Percentiles rank a stretch among this genome's conserved stretches.
Conservation (phyloP, 2,888 invertebrate genomes). For the Chymomyza procnemis region DNA sequence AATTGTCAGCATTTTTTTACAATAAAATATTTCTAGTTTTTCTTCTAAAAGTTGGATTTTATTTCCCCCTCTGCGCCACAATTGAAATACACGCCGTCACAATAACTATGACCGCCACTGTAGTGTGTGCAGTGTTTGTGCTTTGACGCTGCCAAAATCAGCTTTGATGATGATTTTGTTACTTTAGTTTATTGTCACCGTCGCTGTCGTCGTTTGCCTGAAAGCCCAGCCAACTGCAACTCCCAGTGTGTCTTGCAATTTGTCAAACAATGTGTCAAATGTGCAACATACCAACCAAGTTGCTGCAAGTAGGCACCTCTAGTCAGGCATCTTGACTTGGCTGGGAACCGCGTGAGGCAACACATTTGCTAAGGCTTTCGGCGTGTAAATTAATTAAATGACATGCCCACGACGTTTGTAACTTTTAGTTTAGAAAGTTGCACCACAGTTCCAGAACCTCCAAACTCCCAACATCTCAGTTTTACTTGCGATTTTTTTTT, state of each 20-base stretch:
- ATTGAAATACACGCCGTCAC: too few species aligned
- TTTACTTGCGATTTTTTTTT: not conserved
- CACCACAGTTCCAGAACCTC: slow-evolving; percentile 14
- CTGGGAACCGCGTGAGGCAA: not conserved
- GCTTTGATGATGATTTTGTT: slow-evolving; percentile 70
- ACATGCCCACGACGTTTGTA: slow-evolving; percentile 41
- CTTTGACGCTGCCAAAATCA: slow-evolving; percentile 43
- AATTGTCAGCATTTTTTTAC: too few species aligned
- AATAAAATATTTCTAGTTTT: not conserved
- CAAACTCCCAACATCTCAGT: not conserved
- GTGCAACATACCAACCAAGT: slow-evolving; percentile 32
- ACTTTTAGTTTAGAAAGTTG: slow-evolving; percentile 45
- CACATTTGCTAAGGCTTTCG: not conserved
- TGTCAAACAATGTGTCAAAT: slow-evolving; percentile 72
- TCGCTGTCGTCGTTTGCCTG: not conserved
- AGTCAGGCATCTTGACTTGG: not conserved
- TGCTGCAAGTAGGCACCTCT: not conserved
- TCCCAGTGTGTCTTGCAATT: slow-evolving; percentile 58
- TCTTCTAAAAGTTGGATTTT: not conserved
- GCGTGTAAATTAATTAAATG: slow-evolving; percentile 62
- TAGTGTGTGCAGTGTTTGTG: not conserved
- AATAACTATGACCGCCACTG: not conserved
- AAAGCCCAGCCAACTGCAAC: not conserved
- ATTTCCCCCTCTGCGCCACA: too few species aligned
- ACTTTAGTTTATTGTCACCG: slow-evolving; percentile 28